Evolutionary conservation across 2,113 vertebrate genomes (phyloP).

Genomic region (Rhagologus leucostigma): DNA sequence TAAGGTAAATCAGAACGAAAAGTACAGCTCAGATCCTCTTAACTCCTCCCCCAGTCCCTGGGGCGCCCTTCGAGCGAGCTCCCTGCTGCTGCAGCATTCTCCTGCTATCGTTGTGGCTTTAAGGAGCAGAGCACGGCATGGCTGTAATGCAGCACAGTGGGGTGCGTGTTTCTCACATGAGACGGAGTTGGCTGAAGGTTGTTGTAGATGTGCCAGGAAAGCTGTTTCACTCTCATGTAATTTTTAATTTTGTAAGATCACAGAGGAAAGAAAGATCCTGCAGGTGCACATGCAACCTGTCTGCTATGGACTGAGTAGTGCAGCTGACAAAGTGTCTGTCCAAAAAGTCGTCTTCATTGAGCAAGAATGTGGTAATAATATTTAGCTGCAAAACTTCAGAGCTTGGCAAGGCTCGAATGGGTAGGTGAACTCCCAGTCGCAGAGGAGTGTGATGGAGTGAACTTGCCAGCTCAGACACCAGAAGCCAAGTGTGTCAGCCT

Average conservation of each 20-base stretch:
- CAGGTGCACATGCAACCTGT: neutral
- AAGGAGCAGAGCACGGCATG: neutral
- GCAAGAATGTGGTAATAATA: neutral
- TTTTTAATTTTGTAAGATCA: slow-evolving; percentile 2
- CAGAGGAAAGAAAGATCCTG: neutral
- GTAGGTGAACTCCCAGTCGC: neutral
- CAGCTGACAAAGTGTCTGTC: neutral
- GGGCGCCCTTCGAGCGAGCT: accelerated
- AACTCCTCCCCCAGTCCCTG: neutral
- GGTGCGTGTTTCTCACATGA: neutral
- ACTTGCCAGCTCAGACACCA: neutral
- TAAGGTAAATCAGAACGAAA: neutral
- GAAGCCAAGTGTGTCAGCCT: neutral
- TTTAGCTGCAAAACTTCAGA: neutral
- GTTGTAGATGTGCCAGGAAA: neutral
- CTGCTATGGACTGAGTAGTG: neutral
- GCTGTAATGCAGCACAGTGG: neutral
- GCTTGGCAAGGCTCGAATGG: neutral
- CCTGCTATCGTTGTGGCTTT: neutral
- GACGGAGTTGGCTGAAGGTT: neutral
- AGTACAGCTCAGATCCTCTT: neutral
- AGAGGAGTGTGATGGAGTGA: neutral
- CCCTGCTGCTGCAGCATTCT: neutral
- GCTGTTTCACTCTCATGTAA: neutral
- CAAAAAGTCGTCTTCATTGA: neutral